Base-by-base conservation (phyloP, 2,113 vertebrate genomes). In the Chrysochloris asiatica region DNA sequence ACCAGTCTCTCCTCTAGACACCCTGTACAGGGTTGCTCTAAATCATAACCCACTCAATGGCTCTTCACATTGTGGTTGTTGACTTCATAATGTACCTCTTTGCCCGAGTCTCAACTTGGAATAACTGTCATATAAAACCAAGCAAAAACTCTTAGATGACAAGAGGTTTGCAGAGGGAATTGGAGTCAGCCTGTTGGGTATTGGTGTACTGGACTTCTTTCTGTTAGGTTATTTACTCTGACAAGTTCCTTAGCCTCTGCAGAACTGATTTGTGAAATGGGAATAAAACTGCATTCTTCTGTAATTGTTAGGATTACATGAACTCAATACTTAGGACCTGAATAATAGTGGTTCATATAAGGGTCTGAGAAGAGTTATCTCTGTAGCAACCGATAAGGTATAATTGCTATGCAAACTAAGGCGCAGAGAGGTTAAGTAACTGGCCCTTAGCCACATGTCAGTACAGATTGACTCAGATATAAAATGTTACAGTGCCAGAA, bases 261-360 rank as follows among this genome's bases (percentile, higher is more conserved):
- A 87, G 30, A 90, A 87, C 36, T 3, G 61, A 8, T 82, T 92
- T 85, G 8, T 85, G 92, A 93, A 91, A 83, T 65, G 6, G 14
- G 8, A 93, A 65, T 83, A 77, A 88, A 92, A 50, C n/a, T 85
- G 84, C 3, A 24, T 78, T 54, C 43, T 69, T 89, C 10, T 91
- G 80, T 8, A 59, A 1, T 52, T 93, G 4, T 73, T 85, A 73
- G 33, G 7, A 94, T 90, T 75, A 28, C 76, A 22, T 56, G 43
- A 59, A 16, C 65, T 73, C 36, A 7, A 6, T 65, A 91, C 80
- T 94, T 86, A 90, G 90, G 90, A 86, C 17, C 17, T 86, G 76
- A 69, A 67, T n/a, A n/a, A n/a, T 88, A 45, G 21, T 50, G 47
- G 13, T 54, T 67, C 11, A 85, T 48, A 61, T 41, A 88, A n/a